Base-by-base conservation (phyloP, 2,888 invertebrate species). In the Ellobium chinense region DNA sequence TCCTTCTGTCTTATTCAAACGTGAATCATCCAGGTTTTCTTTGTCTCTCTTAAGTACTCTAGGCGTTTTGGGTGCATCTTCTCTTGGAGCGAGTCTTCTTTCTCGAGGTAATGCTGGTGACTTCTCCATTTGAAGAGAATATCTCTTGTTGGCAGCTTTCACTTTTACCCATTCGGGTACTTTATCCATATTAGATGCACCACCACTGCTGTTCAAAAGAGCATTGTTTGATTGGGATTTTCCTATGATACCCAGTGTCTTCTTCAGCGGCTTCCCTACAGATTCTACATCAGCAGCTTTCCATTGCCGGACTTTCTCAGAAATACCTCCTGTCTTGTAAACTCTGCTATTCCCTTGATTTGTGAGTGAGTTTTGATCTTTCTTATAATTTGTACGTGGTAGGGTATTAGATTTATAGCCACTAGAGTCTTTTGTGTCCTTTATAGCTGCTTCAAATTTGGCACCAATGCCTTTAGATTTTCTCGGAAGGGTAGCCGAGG, bases 221-320 rank as follows among this genome's bases (percentile, higher is more conserved):
- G 21, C 27, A 39, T 29, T 39, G n/a, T 77, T 60, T 9, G 77
- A 77, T 21, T 29, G 27, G 24, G 69, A 69, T 34, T 77, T 77
- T 2, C 77, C 77, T n/a, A 77, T 39, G 9, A 21, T 37, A 2
- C 77, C 46, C 24, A 77, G n/a, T 58, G 60, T 77, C 60, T 77
- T 77, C 69, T 69, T 77, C 2, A 1, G 46, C 39, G 21, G 9
- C n/a, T 39, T 63, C 1, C 21, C 63, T 18, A 29, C 21, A 2
- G 29, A 21, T 27, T 54, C 5, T 2, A 24, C 24, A 12, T 76
- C 76, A 36, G 24, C 76, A 36, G 56, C 36, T 21, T 36, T 76
- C 76, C 76, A 76, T 5, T 66, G 46, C 1, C 54, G 66, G 1
- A 66, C 31, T 36, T 66, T 76, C 2, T 66, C 66, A 5, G 34